Conservation (phyloP, 35 echinoderm and acorn worm genomes). For the Diadema setosum region DNA sequence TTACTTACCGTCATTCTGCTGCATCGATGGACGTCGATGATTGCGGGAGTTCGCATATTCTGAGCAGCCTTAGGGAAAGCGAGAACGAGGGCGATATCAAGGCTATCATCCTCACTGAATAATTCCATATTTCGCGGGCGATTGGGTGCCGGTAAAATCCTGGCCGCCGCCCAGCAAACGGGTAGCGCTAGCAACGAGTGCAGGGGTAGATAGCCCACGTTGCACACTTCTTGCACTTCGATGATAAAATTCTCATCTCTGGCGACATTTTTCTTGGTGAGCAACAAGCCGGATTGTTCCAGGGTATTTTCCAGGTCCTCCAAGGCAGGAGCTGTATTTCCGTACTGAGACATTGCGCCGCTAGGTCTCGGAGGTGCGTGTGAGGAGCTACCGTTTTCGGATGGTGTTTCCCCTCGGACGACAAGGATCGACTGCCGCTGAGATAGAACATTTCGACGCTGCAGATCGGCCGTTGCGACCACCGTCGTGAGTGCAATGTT, state of each 20-base stretch:
- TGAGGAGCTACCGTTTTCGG: background rate
- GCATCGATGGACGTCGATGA: conserved; percentile 71
- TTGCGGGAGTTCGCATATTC: conserved; percentile 57
- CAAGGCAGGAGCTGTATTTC: background rate
- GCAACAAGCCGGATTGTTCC: conserved; percentile 65
- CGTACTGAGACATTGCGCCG: background rate
- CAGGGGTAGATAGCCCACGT: conserved; percentile 67
- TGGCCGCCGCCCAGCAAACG: conserved; percentile 79
- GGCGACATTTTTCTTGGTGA: conserved; percentile 86
- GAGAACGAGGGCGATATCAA: conserved; percentile 66
- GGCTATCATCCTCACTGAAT: conserved; percentile 61
- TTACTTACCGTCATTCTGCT: conserved; percentile 72
- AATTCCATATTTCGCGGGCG: conserved; percentile 58
- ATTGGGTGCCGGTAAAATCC: conserved; percentile 52
- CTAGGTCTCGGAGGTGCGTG: background rate
- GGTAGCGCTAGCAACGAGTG: conserved; percentile 74
- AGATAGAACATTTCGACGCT: background rate
- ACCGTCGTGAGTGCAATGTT: background rate
- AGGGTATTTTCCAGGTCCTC: conserved; percentile 44
- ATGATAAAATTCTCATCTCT: conserved; percentile 78
- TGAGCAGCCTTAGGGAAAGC: conserved; percentile 74
- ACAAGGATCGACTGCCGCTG: background rate
- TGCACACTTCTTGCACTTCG: conserved; percentile 72
- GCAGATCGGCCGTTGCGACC: background rate
- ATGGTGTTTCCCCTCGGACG: background rate